Base-by-base conservation (phyloP, 1,140 invertebrate species). In the Acromyrmex heyeri region DNA sequence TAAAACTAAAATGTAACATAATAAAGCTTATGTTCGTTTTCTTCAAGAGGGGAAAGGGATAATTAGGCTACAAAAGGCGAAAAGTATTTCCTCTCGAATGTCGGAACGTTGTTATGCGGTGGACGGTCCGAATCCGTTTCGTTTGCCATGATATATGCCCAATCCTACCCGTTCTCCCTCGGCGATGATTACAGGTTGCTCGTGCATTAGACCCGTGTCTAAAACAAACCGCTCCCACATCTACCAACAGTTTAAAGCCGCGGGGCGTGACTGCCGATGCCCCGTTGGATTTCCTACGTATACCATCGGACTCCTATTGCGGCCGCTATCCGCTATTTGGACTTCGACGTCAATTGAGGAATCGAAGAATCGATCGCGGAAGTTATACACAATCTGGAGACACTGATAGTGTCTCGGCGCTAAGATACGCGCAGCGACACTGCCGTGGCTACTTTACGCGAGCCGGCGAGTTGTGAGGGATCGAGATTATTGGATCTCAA, bases 211-310 rank as follows among this genome's bases (percentile, higher is more conserved):
- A 91, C 88, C 91, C 79, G 85, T 78, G 91, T 92, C 91, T 90
- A 92, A 90, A 92, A 92, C 91, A 92, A 92, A 92, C 91, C 91
- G 91, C 91, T 91, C 78, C 85, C 79, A 91, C 77, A 89, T 91
- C 91, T 87, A 87, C 91, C 81, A 90, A 91, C 87, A 89, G 91
- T 90, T 90, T 89, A 90, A 90, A 86, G 89, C 91, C 88, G 79
- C 87, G 87, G 91, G 91, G 91, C 91, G 91, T 88, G 90, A 89
- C 90, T 86, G 76, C 55, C 65, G 86, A 65, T 55, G 75, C 55
- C 70, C 59, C 64, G 64, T 82, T 62, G 82, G 76, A 30, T 81
- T 81, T 81, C 38, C 67, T 69, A 14, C 61, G 55, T 62, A 61
- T 73, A 89, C 70, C 67, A 21, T 59, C 69, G 38, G 38, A 18